These are phyloP conservation scores for Dinoponera quadriceps DNA, from an alignment of 1,140 invertebrate genomes.

Conservation along the genomic window DNA sequence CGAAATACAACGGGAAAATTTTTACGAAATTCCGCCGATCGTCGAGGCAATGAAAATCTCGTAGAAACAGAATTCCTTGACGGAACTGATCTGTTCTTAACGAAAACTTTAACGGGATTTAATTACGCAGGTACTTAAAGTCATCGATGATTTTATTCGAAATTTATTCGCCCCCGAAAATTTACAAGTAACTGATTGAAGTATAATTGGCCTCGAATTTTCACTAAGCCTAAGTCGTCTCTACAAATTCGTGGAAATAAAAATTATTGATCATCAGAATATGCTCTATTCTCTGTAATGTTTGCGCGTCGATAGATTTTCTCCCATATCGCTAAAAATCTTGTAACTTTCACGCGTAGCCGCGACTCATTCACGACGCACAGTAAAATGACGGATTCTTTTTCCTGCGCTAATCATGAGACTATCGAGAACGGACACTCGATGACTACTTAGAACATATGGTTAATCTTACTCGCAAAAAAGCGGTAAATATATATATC, in stretches of 20 bases:
- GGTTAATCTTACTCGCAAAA: constrained; percentile 37
- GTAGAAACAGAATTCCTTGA: not conserved
- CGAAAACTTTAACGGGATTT: constrained; percentile 2
- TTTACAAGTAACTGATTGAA: not conserved
- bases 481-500: constrained; percentile 45
- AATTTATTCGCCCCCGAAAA: not conserved
- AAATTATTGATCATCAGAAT: not conserved
- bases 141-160: not conserved
- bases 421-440: constrained; percentile 49
- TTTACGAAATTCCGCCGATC: too few species aligned
- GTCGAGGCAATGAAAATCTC: too few species aligned
- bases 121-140: not conserved
- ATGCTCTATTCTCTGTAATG: not conserved
- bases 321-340: constrained; percentile 17
- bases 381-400: constrained; percentile 11
- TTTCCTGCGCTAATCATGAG: constrained; percentile 23
- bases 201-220: not conserved
- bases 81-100: not conserved
- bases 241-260: not conserved
- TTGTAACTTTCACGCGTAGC: constrained; percentile 21
- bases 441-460: constrained; percentile 55
- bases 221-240: constrained; percentile 2
- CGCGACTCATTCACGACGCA: constrained; percentile 14
- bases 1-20: constrained; percentile 7
- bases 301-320: constrained; percentile 7